phyloP scores from a whole-genome alignment of 2,888 invertebrate genomes.

The Invenusta paracnida region DNA sequence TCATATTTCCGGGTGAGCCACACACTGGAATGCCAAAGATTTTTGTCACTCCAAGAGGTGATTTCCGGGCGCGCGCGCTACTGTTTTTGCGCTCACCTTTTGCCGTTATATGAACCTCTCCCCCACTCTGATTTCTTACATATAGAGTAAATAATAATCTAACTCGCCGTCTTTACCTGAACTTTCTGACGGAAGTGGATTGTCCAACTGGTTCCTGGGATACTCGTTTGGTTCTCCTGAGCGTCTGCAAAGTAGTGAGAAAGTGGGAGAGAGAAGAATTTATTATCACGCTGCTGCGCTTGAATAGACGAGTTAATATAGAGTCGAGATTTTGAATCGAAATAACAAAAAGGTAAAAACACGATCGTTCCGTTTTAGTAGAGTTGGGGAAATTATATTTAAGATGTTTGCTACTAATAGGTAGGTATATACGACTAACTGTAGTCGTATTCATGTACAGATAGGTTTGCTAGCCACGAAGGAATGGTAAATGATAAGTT shows the following conservation, averaged over 20 bases:
- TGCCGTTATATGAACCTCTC: too few relatives aligned
- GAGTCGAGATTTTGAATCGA: too few relatives aligned
- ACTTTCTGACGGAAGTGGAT: background rate
- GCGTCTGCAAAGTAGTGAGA: background rate
- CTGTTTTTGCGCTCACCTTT: background rate
- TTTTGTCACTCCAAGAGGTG: slow-evolving; percentile 1
- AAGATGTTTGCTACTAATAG: background rate
- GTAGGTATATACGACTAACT: background rate
- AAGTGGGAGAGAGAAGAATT: background rate
- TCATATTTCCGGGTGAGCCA: background rate
- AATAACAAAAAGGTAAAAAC: background rate
- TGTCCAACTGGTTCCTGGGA: background rate
- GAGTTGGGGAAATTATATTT: background rate
- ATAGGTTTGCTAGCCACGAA: too few relatives aligned
- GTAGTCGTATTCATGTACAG: too few relatives aligned
- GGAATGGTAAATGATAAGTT: too few relatives aligned
- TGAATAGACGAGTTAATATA: too few relatives aligned
- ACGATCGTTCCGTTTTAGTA: background rate
- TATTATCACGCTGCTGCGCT: too few relatives aligned
- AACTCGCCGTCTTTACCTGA: background rate
- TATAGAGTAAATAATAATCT: background rate
- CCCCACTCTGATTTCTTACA: too few relatives aligned
- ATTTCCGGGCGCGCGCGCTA: slow-evolving; percentile 4
- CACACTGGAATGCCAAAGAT: slow-evolving; percentile 2
- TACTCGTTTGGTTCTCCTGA: background rate